Evolutionary conservation across 2,113 vertebrate species (phyloP).

Genomic region (Phalacrocorax pelagicus): DNA sequence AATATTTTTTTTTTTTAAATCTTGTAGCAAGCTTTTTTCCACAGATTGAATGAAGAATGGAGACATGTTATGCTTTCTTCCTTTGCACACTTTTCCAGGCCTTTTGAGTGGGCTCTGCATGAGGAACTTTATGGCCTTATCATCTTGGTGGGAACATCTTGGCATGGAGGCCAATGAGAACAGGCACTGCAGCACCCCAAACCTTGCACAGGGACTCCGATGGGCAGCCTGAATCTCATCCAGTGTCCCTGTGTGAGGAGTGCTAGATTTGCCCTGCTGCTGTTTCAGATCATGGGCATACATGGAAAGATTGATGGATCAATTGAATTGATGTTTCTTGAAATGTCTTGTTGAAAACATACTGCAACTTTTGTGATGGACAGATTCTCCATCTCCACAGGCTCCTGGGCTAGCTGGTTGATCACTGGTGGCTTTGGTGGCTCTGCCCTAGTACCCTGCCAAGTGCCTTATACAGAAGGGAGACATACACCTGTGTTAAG

Average conservation of each 20-base stretch:
- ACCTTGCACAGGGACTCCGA: rapidly evolving
- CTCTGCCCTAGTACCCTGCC: background rate
- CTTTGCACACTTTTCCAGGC: background rate
- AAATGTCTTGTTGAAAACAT: background rate
- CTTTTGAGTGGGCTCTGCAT: background rate
- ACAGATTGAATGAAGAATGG: background rate
- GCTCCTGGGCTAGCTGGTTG: background rate
- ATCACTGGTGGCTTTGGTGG: background rate
- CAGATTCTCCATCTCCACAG: background rate
- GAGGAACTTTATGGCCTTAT: background rate
- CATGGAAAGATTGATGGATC: rapidly evolving
- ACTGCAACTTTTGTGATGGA: background rate
- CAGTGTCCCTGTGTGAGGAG: background rate
- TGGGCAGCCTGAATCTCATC: background rate
- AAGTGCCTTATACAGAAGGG: background rate
- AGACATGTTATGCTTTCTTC: background rate
- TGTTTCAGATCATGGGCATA: background rate
- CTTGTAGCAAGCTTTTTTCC: background rate
- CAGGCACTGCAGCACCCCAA: background rate
- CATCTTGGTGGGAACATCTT: background rate
- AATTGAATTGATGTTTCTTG: rapidly evolving
- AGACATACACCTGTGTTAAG: rapidly evolving
- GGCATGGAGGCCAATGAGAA: no score
- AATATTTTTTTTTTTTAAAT: background rate
- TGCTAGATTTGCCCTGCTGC: background rate